Base-by-base conservation (phyloP, 2,888 invertebrate genomes). In the Watsonalla binaria region DNA sequence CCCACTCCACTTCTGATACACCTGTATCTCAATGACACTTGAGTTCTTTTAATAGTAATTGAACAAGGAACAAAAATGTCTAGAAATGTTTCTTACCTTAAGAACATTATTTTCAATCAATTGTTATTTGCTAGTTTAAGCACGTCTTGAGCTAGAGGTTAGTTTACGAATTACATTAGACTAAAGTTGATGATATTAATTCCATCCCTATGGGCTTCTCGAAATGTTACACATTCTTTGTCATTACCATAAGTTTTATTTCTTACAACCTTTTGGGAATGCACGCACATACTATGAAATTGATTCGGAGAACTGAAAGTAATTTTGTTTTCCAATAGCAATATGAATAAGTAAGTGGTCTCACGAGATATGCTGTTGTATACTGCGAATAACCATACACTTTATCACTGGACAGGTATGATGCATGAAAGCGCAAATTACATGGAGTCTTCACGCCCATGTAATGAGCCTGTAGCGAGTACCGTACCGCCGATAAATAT, bases 381-480 rank as follows among this genome's bases (percentile, higher is more conserved):
- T 24, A 24, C 24, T 24, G 24, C 24, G 24, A 24, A 11, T 11
- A 42, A 11, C 11, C 11, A 37, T 37, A 37, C 37, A 48, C 35
- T 37, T 49, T 35, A 9, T 37, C 49, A 37, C 15, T 9, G 9
- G 15, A 13, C 15, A 39, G 37, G 15, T 42, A 39, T 49, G 37
- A 37, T 49, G 37, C 15, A 49, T 11, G 37, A 37, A 49, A 49
- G 49, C 48, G 35, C 45, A n/a, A 51, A 37, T 51, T 46, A n/a
- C 52, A 33, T 37, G 34, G 39, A 45, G 35, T 46, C 50, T 59
- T 58, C 51, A 57, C 62, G 57, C 60, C 62, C 60, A 55, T 51
- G 47, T 70, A 74, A 72, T 63, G 67, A 61, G 63, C 66, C 67
- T 63, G 62, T 61, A 63, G 65, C 58, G 65, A 66, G 65, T 66